These are phyloP conservation scores for Cosmia trapezina DNA, from an alignment of 2,888 invertebrate species.

Conservation along the genomic window DNA sequence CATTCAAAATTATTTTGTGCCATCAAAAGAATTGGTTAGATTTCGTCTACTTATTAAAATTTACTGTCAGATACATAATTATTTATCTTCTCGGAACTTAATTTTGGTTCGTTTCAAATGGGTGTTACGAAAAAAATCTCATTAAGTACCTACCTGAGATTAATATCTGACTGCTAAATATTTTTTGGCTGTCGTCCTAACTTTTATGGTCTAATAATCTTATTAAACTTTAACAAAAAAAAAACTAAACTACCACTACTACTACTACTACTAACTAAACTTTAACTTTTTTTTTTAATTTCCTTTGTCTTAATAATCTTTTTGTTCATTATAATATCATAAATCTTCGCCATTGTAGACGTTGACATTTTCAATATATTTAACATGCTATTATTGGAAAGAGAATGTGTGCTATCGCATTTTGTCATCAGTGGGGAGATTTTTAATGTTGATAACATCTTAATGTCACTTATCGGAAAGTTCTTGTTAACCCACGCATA, in stretches of 20 bases:
- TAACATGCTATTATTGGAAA: conserved; percentile 3
- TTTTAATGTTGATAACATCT: conserved; percentile 31
- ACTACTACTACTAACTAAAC: too few relatives aligned
- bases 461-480: conserved; percentile 30
- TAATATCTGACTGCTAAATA: background rate
- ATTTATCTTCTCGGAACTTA: background rate
- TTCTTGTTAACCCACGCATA: conserved; percentile 26
- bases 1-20: background rate
- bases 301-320: too few relatives aligned
- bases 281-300: too few relatives aligned
- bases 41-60: background rate
- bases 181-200: background rate
- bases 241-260: too few relatives aligned
- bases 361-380: conserved; percentile 3
- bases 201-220: conserved; percentile 5
- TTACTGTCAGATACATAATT: background rate
- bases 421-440: conserved; percentile 55
- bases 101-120: conserved; percentile 1
- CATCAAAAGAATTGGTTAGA: background rate
- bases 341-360: background rate
- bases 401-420: conserved; percentile 66
- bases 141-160: background rate
- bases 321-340: background rate
- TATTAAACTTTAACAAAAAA: too few relatives aligned
- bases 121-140: conserved; percentile 1